Base-by-base conservation (phyloP, 2,888 invertebrate species). In the Eupelmus urozonus region DNA sequence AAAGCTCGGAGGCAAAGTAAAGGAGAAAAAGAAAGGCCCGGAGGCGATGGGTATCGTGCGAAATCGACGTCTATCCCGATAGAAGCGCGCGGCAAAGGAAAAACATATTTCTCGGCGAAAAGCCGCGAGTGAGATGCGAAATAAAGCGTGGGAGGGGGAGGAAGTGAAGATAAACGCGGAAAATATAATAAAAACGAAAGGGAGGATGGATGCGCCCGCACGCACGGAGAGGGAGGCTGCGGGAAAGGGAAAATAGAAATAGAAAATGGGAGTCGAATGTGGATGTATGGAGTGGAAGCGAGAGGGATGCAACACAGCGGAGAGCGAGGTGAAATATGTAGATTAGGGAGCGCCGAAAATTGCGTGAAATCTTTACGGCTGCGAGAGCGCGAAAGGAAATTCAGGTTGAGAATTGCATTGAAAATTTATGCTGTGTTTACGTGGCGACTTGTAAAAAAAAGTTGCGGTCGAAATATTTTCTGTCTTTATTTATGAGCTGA, bases 111-210 rank as follows among this genome's bases (percentile, higher is more conserved):
- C 42, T 60, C 16, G 23, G 18, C 1, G 20, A 5, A 13, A 63
- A 63, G 63, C 42, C 16, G 34, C 11, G 34, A 53, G 45, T 4
- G 29, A 16, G 45, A 66, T 59, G 53, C 25, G 69, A 42, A 59
- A 51, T 75, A 67, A 66, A 75, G 74, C 34, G 57, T 20, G 40
- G 51, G 25, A 49, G 9, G 9, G 9, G 9, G 34, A 16, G 13
- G 13, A 53, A 73, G 42, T 60, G 62, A 76, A 69, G 69, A 76
- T 76, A 76, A 76, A 76, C 53, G 62, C 25, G 63, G 23, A 62
- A 27, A 72, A 60, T 53, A 71, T 25, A 42, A 73, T 67, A 72
- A 51, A 67, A 79, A 59, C 20, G 60, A 55, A 63, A 23, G 40
- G 18, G 40, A 3, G 27, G 13, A 60, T 11, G 23, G 11, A 25